Evolutionary conservation across 1,140 invertebrate species (phyloP), one percentile per base, ranked within the genome.

Genomic region (Coptotermes formosanus): DNA sequence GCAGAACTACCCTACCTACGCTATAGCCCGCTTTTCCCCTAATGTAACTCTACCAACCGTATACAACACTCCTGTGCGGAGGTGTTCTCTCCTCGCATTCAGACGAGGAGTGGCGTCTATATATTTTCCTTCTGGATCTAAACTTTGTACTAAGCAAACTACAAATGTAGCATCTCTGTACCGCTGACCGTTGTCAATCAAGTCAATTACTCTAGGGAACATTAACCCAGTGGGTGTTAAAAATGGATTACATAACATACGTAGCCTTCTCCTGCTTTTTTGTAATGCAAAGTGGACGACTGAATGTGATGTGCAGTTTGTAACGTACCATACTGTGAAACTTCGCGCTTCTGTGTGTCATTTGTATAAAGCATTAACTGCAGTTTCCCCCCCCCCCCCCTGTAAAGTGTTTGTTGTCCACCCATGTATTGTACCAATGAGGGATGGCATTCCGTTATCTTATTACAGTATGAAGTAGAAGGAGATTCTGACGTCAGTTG

Each of bases 131-230:
- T 84, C 55, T 8, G 83, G 83, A 75, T 30, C 64, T 75, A 30
- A 75, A 75, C 64, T 75, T 64, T 75, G 6, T 75, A 75, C 64
- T 75, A 30, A 8, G 52, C 19, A 0, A 55, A 55, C 16, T 55
- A 55, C 52, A 55, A 59, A n/a, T 44, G 21, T 84, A 84, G 83
- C 48, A 52, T 59, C 83, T 83, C 83, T 59, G 48, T 84, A n/a
- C 30, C 23, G 59, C 48, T 52, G 48, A 59, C 55, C 44, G 52
- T 59, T 86, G 84, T 87, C 75, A 86, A 87, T 86, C 85, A 87
- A 87, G 87, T 87, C 87, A 87, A 87, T 87, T 87, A 87, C 85
- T 86, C 75, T 87, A 87, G 87, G 87, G 87, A 87, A 87, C 87
- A 87, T 87, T 75, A 83, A 85, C 82, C 75, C 86, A 86, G 75